Percentiles rank a stretch among this genome's conserved stretches.
These are phyloP conservation scores for Hydrolagus colliei DNA, from an alignment of 2,797 vertebrate genomes.

Conservation along the genomic window DNA sequence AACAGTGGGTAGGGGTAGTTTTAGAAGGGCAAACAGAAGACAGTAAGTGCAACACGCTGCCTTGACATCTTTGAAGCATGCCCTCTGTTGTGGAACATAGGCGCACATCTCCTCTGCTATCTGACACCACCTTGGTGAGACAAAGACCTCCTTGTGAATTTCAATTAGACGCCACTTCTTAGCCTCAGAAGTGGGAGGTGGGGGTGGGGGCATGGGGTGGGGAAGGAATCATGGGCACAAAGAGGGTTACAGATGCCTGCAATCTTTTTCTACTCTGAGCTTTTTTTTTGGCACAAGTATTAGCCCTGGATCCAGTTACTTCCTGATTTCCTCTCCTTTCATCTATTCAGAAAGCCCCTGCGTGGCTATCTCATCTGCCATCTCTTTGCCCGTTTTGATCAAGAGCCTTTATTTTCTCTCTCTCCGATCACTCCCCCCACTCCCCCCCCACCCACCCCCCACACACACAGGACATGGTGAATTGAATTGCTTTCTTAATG, in stretches of 20 bases:
- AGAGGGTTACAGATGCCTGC: conserved; percentile 59
- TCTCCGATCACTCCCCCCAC: too few relatives aligned
- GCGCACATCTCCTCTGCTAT: conserved; percentile 51
- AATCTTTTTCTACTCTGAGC: conserved; percentile 64
- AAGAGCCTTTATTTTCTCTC: neutral
- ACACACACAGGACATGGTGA: conserved; percentile 38
- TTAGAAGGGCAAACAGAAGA: neutral
- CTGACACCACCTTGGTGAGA: conserved; percentile 50
- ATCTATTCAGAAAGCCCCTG: conserved; percentile 64
- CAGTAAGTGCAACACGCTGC: conserved; percentile 13
- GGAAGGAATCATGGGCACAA: conserved; percentile 66
- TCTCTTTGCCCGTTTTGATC: conserved; percentile 19
- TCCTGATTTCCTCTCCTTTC: conserved; percentile 60
- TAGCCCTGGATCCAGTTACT: conserved; percentile 57
- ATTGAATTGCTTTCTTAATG: conserved; percentile 46
- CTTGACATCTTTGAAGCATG: conserved; percentile 56
- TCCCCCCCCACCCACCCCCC: too few relatives aligned
- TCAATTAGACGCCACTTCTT: conserved; percentile 60
- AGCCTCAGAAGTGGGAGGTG: conserved; percentile 49
- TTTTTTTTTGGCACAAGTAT: conserved; percentile 51
- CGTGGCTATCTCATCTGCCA: conserved; percentile 53
- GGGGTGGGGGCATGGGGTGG: conserved; percentile 21
- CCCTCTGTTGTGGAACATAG: conserved; percentile 45
- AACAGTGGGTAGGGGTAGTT: neutral
- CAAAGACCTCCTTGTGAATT: conserved; percentile 65